A percentile compares a stretch with the other conserved stretches of the same genome.
These are phyloP conservation scores for Lampropteryx suffumata DNA, from an alignment of 2,888 invertebrate genomes.

Conservation along the genomic window DNA sequence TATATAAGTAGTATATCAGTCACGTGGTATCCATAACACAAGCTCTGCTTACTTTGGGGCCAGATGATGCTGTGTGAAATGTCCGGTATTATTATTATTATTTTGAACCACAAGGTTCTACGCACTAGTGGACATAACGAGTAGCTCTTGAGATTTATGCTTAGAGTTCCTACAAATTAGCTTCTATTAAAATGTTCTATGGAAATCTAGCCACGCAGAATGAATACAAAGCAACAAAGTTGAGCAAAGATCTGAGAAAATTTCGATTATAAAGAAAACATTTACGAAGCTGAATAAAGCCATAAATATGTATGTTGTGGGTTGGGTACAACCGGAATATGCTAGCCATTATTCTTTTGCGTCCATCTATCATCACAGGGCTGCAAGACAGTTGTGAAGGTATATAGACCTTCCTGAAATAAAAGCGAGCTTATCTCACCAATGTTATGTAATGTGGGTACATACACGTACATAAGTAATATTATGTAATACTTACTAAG, in stretches of 20 bases:
- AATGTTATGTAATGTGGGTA: too few relatives aligned
- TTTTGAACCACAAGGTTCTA: too few relatives aligned
- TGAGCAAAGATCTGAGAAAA: background rate
- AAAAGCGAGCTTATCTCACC: conserved; percentile 12
- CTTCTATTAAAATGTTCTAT: conserved; percentile 1
- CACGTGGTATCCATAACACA: too few relatives aligned
- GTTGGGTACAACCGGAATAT: conserved; percentile 54
- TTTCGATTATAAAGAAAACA: conserved; percentile 18
- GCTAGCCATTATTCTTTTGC: conserved; percentile 47
- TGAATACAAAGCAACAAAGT: background rate
- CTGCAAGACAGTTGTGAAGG: conserved; percentile 31
- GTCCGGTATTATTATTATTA: too few relatives aligned
- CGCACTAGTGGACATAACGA: too few relatives aligned
- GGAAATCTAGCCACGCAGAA: conserved; percentile 3
- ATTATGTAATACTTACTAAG: too few relatives aligned
- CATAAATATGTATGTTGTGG: conserved; percentile 48
- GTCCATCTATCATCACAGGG: conserved; percentile 55
- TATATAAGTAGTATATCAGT: too few relatives aligned
- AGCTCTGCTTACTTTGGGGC: too few relatives aligned
- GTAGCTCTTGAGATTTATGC: too few relatives aligned
- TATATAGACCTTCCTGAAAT: conserved; percentile 9
- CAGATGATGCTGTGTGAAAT: too few relatives aligned
- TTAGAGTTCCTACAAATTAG: background rate
- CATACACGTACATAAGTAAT: too few relatives aligned
- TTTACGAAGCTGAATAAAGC: conserved; percentile 31